Percentiles rank a stretch among this genome's conserved stretches.
Conservation (phyloP, 2,113 vertebrate species). For the Malaclemys terrapin region DNA sequence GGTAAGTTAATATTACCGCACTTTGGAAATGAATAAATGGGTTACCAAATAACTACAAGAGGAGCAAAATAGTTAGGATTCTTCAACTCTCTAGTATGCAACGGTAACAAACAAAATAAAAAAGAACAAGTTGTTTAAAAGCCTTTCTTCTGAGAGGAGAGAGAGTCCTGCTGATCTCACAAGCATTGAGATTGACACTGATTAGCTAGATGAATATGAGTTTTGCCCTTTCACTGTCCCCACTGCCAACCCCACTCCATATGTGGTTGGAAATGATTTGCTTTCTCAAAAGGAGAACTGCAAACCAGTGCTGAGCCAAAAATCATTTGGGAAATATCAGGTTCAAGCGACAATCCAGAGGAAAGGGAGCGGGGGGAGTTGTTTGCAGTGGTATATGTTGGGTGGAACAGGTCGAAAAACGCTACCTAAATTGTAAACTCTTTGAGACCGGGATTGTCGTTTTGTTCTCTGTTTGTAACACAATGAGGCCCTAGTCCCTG, state of each 20-base stretch:
- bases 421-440: neutral
- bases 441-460: neutral
- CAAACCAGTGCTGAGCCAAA: neutral
- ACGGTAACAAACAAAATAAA: neutral
- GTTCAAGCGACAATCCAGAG: neutral
- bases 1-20: neutral
- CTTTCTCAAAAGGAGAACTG: neutral
- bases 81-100: neutral
- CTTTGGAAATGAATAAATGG: neutral
- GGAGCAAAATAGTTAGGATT: neutral
- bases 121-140: neutral
- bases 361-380: neutral
- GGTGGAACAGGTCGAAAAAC: neutral
- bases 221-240: neutral
- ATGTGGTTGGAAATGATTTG: neutral
- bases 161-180: neutral
- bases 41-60: accelerated
- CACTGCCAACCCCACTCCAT: neutral
- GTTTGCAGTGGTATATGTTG: neutral
- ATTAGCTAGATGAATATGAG: neutral
- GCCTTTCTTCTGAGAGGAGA: neutral
- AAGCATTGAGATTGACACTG: neutral
- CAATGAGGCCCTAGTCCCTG: neutral
- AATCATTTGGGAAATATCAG: neutral
- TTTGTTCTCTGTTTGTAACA: neutral